A percentile compares a stretch with the other conserved stretches of the same genome.
Evolutionary conservation across 1,140 invertebrate species (phyloP).

Genomic region (Philotrypesis tridentata): DNA sequence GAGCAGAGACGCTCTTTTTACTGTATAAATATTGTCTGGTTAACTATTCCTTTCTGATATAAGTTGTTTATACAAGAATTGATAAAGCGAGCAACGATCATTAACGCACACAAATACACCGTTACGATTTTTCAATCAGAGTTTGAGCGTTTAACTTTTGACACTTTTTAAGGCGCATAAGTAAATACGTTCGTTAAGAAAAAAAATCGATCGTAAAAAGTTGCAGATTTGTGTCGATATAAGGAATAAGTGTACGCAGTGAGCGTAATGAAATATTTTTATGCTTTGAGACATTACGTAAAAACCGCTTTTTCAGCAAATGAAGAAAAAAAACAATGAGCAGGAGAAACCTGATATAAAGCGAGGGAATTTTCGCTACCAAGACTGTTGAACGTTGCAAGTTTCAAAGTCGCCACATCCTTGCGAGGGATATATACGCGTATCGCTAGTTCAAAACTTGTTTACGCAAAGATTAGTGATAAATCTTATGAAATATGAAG

Average conservation of each 20-base stretch:
- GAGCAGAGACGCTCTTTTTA: no score
- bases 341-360: conserved; percentile 23
- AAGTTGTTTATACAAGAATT: no score
- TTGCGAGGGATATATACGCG: neutral
- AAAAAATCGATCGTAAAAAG: no score
- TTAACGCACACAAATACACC: no score
- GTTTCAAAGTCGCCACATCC: neutral
- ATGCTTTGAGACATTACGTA: conserved; percentile 18
- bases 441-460: neutral
- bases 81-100: no score
- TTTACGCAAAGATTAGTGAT: neutral
- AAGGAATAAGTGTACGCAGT: neutral
- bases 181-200: no score
- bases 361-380: neutral
- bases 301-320: conserved; percentile 15
- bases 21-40: no score
- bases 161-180: no score
- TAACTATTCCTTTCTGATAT: no score
- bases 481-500: neutral
- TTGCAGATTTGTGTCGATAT: neutral
- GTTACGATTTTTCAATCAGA: neutral
- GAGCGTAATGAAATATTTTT: neutral
- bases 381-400: neutral
- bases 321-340: neutral
- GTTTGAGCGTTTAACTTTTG: neutral